Percentiles rank a stretch among this genome's conserved stretches.
Evolutionary conservation across 2,888 invertebrate species (phyloP).

Genomic region (Spodoptera exigua): DNA sequence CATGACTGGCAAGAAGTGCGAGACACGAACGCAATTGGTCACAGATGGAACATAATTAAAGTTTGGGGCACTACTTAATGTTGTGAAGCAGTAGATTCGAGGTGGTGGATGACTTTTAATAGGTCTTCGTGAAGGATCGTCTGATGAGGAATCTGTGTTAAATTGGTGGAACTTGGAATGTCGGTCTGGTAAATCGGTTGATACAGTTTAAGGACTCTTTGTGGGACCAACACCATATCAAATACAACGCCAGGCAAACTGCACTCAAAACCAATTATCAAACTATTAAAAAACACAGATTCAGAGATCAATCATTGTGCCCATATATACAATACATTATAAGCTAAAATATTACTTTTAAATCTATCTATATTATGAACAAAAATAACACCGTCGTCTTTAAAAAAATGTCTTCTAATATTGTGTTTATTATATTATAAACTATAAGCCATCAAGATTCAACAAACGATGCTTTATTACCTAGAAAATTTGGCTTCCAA

Average conservation of each 20-base stretch:
- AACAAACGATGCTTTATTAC: constrained; percentile 58
- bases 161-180: constrained; percentile 71
- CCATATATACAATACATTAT: too few relatives aligned
- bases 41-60: constrained; percentile 89
- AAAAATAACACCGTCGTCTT: too few relatives aligned
- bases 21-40: constrained; percentile 89
- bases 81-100: constrained; percentile 86
- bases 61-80: constrained; percentile 88
- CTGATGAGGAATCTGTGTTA: constrained; percentile 81
- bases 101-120: constrained; percentile 88
- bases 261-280: too few relatives aligned
- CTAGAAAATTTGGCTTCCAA: constrained; percentile 59
- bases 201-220: constrained; percentile 54
- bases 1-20: constrained; percentile 87
- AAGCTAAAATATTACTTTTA: too few relatives aligned
- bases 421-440: constrained; percentile 3
- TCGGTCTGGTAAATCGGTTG: constrained; percentile 54
- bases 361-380: too few relatives aligned
- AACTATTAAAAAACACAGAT: too few relatives aligned
- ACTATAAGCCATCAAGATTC: constrained; percentile 49
- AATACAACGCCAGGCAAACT: neutral
- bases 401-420: too few relatives aligned
- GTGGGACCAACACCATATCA: constrained; percentile 22
- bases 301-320: too few relatives aligned
- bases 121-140: constrained; percentile 85